Percentiles rank a stretch among this genome's conserved stretches.
phyloP scores from a whole-genome alignment of 1,140 invertebrate genomes.

The Myzus persicae region DNA sequence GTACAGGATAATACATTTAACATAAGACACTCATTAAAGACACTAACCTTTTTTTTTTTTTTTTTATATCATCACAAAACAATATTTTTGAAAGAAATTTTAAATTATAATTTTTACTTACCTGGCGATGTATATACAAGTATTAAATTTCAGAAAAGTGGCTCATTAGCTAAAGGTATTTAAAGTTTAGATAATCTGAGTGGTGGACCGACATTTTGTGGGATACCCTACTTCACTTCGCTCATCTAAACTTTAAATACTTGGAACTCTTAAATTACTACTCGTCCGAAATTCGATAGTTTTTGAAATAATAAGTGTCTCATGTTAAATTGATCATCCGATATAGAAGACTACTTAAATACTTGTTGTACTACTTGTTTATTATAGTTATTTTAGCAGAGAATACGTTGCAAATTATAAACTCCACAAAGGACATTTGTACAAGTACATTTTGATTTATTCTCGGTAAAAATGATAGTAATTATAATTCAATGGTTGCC shows the following conservation, averaged over 20 bases:
- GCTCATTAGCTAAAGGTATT: neutral
- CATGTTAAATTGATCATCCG: neutral
- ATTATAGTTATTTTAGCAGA: no score
- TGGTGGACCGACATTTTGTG: neutral
- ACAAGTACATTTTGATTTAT: no score
- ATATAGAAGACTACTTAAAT: neutral
- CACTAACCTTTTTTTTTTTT: neutral
- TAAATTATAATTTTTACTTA: neutral
- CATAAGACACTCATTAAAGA: neutral
- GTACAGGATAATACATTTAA: neutral
- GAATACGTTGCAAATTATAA: no score
- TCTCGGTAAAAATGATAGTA: no score
- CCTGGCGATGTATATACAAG: no score
- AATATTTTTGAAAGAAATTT: neutral
- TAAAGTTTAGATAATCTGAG: neutral
- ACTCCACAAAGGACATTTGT: no score
- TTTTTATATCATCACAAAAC: neutral
- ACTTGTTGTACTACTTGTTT: neutral
- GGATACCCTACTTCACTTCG: neutral
- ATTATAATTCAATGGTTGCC: no score
- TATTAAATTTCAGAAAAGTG: neutral
- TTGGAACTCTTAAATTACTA: neutral
- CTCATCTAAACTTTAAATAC: neutral
- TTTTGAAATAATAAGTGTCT: neutral
- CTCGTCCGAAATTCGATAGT: neutral